Percentiles rank a stretch among this genome's conserved stretches.
These are phyloP conservation scores for Coleophora deauratella DNA, from an alignment of 2,888 invertebrate genomes.

Conservation along the genomic window DNA sequence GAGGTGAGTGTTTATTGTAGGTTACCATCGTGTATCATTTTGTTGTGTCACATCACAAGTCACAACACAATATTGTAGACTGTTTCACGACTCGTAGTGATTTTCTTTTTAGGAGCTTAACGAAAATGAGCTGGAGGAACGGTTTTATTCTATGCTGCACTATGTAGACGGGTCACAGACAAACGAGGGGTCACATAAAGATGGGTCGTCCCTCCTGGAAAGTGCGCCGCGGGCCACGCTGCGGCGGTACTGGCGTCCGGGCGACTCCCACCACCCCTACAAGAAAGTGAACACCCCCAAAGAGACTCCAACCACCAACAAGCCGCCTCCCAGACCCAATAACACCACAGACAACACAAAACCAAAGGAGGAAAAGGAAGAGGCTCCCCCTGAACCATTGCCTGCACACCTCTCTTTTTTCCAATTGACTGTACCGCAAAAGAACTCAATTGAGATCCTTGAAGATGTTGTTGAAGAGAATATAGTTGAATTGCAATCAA, in stretches of 20 bases:
- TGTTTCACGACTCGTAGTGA: too few relatives aligned
- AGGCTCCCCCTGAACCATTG: constrained; percentile 19
- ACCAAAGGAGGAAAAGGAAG: constrained; percentile 41
- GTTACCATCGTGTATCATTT: constrained; percentile 45
- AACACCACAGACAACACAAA: constrained; percentile 20
- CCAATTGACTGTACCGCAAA: constrained; percentile 40
- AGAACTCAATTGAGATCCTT: constrained; percentile 47
- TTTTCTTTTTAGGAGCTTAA: constrained; percentile 53
- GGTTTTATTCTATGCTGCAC: constrained; percentile 64
- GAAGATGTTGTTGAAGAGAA: constrained; percentile 35
- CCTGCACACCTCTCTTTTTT: constrained; percentile 44
- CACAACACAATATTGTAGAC: not conserved
- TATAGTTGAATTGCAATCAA: constrained; percentile 45
- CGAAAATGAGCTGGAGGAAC: constrained; percentile 65
- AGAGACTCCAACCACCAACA: constrained; percentile 17
- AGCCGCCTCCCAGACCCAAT: constrained; percentile 4
- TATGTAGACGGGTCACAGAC: constrained; percentile 55
- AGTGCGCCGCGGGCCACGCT: constrained; percentile 42
- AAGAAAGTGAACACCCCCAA: constrained; percentile 21
- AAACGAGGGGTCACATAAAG: constrained; percentile 27
- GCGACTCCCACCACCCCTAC: constrained; percentile 21
- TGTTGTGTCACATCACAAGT: constrained; percentile 39
- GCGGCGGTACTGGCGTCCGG: constrained; percentile 58
- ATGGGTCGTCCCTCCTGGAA: constrained; percentile 19
- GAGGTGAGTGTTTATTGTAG: constrained; percentile 56